Evolutionary conservation across 2,113 vertebrate genomes (phyloP).

Genomic region (Promerops cafer): DNA sequence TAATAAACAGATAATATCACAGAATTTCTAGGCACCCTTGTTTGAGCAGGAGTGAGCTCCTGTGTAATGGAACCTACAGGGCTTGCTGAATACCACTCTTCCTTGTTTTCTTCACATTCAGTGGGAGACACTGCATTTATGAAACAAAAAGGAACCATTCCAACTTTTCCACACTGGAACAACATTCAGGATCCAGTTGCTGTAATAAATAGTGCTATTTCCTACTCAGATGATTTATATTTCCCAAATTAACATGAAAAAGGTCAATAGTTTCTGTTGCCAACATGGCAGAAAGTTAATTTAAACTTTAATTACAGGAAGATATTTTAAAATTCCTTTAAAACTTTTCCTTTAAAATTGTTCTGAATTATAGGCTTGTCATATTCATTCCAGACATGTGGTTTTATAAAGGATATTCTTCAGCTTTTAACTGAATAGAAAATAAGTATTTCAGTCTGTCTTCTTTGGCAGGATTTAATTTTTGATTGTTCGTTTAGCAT

Average conservation of each 20-base stretch:
- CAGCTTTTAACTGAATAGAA: background rate
- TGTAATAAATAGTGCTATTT: background rate
- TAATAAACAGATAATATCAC: background rate
- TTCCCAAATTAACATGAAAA: background rate
- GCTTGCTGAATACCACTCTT: background rate
- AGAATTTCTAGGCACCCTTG: background rate
- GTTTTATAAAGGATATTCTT: background rate
- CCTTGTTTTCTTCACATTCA: background rate
- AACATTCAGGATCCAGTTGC: background rate
- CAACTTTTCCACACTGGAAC: background rate
- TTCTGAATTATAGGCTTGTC: background rate
- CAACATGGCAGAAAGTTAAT: background rate
- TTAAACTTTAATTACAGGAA: background rate
- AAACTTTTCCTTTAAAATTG: background rate
- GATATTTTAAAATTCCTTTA: background rate
- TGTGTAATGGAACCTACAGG: background rate
- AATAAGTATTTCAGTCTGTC: background rate
- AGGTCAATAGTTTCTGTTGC: background rate
- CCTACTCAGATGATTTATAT: background rate
- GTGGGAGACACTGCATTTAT: background rate
- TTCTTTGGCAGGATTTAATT: slow-evolving; percentile 17
- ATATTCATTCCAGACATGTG: background rate
- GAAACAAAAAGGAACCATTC: background rate
- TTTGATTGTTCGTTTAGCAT: slow-evolving; percentile 12
- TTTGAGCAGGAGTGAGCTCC: background rate